These are phyloP conservation scores for Spinus pinus DNA, from an alignment of 2,797 vertebrate species.

Conservation along the genomic window DNA sequence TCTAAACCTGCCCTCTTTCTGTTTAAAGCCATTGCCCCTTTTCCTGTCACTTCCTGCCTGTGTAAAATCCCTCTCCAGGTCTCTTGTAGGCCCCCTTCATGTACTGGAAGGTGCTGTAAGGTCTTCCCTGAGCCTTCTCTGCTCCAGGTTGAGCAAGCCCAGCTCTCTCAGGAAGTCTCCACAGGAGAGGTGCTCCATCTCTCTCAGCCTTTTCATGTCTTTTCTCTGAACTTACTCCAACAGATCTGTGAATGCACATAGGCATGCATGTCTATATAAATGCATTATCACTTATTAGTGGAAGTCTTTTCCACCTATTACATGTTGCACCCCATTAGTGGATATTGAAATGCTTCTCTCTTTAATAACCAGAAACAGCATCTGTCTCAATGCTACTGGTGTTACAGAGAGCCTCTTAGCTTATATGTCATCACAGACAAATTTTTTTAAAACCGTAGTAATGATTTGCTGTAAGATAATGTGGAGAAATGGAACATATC, in stretches of 20 bases:
- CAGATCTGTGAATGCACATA: neutral
- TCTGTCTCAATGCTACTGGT: neutral
- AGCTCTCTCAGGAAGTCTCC: neutral
- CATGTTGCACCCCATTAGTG: neutral
- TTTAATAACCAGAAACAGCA: neutral
- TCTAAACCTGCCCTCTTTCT: neutral
- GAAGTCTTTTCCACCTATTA: neutral
- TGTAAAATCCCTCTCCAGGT: neutral
- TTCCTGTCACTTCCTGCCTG: neutral
- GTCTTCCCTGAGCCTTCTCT: neutral
- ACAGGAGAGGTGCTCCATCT: neutral
- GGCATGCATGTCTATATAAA: fast-evolving
- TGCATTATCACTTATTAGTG: neutral
- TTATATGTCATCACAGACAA: neutral
- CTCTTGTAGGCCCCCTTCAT: neutral
- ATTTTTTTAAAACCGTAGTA: neutral
- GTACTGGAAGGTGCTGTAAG: neutral
- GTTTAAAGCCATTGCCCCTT: neutral
- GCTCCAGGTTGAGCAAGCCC: neutral
- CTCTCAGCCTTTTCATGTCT: neutral
- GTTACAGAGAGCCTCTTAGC: neutral
- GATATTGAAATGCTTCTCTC: neutral
- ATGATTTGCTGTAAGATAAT: neutral
- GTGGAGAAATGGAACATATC: neutral
- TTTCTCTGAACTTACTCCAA: neutral